phyloP scores from a whole-genome alignment of 2,113 vertebrate species.

The Hippolais icterina region DNA sequence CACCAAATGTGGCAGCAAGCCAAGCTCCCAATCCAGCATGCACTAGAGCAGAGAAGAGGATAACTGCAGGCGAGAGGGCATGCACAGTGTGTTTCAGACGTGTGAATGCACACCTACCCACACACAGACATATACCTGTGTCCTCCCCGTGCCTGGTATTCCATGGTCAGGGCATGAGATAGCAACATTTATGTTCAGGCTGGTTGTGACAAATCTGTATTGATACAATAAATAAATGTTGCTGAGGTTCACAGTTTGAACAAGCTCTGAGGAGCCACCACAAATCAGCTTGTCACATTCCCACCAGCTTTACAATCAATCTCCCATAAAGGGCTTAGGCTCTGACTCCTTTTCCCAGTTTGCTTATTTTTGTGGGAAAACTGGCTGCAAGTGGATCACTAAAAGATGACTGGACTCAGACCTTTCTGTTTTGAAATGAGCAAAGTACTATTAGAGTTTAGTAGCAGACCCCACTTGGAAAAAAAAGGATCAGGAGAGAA shows the following conservation, averaged over 20 bases:
- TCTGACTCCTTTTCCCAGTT: slow-evolving; percentile 48
- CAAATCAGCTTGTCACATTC: slow-evolving; percentile 65
- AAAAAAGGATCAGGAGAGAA: neutral
- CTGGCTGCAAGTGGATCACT: slow-evolving; percentile 20
- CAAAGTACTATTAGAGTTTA: neutral
- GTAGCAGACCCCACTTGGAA: neutral
- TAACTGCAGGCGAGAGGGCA: neutral
- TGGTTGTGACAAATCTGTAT: neutral
- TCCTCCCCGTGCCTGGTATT: neutral
- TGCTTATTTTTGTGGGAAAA: slow-evolving; percentile 64
- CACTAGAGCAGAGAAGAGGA: neutral
- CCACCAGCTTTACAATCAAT: slow-evolving; percentile 56
- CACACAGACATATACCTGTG: neutral
- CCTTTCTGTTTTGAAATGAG: slow-evolving; percentile 38
- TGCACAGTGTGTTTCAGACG: fast-evolving
- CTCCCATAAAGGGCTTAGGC: slow-evolving; percentile 52
- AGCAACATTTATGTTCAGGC: neutral
- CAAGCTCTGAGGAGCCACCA: slow-evolving; percentile 48
- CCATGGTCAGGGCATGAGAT: neutral
- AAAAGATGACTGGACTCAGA: slow-evolving; percentile 17
- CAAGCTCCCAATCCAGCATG: fast-evolving
- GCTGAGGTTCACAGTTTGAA: slow-evolving; percentile 50
- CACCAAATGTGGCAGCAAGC: neutral
- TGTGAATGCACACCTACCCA: fast-evolving
- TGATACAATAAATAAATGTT: slow-evolving; percentile 47